phyloP scores from a whole-genome alignment of 2,113 vertebrate species.

The Perca flavescens region DNA sequence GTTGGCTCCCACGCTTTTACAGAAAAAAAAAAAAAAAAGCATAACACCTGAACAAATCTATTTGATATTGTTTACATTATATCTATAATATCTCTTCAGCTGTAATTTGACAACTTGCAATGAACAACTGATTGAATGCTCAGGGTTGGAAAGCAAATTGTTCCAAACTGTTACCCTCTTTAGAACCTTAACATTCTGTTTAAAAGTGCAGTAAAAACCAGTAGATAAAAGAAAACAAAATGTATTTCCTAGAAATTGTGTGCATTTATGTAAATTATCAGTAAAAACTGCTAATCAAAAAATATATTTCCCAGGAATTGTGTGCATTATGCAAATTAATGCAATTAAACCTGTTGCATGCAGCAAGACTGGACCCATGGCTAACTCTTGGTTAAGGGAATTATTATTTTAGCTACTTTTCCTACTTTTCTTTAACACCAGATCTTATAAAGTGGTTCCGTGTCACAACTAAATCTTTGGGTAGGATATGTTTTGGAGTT shows the following conservation, averaged over 20 bases:
- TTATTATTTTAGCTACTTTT: no score
- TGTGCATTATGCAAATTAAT: background rate
- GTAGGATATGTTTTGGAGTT: no score
- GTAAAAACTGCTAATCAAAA: background rate
- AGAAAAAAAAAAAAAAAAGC: constrained; percentile 6
- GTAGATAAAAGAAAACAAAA: no score
- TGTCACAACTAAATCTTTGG: no score
- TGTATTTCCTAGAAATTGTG: background rate
- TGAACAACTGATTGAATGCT: constrained; percentile 21
- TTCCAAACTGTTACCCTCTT: background rate
- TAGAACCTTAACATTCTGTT: background rate
- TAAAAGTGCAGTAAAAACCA: no score
- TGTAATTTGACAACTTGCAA: constrained; percentile 20
- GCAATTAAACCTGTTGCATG: background rate
- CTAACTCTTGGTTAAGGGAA: background rate
- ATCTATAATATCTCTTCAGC: constrained; percentile 7
- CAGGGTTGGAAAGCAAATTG: background rate
- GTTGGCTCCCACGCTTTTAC: constrained; percentile 22
- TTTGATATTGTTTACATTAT: constrained; percentile 19
- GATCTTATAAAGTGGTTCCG: no score
- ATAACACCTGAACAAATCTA: constrained; percentile 24
- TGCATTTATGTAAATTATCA: background rate
- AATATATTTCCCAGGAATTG: background rate
- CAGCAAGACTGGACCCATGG: background rate
- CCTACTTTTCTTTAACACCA: no score